A percentile compares a stretch with the other conserved stretches of the same genome.
These are phyloP conservation scores for Mustela lutreola DNA, from an alignment of 2,113 vertebrate species.

Conservation along the genomic window DNA sequence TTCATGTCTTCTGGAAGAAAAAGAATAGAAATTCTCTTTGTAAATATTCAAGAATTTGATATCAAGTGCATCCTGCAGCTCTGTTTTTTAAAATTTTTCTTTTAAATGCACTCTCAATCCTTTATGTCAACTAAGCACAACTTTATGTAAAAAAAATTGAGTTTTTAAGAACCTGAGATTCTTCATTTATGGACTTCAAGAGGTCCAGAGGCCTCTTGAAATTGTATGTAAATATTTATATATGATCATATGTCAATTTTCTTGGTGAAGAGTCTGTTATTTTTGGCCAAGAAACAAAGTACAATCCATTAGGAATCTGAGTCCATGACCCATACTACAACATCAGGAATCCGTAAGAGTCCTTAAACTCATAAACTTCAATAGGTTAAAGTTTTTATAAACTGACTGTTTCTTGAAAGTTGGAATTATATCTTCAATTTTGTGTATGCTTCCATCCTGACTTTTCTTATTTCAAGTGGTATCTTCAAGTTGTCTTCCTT, in stretches of 20 bases:
- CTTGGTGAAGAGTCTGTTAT: background rate
- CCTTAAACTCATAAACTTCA: background rate
- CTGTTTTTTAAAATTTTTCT: background rate
- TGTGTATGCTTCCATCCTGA: background rate
- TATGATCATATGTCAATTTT: background rate
- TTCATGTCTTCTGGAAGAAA: slow-evolving; percentile 53
- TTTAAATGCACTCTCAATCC: background rate
- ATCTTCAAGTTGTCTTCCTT: background rate
- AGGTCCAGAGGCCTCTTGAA: background rate
- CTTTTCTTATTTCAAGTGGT: slow-evolving; percentile 23
- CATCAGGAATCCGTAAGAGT: background rate
- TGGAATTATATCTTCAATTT: background rate
- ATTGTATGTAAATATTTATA: background rate
- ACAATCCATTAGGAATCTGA: background rate
- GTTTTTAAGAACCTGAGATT: background rate
- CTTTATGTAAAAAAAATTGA: background rate
- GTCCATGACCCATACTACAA: background rate
- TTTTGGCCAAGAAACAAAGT: slow-evolving; percentile 16
- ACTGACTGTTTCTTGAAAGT: background rate
- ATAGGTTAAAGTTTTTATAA: background rate
- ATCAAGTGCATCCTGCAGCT: slow-evolving; percentile 28
- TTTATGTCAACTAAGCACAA: background rate
- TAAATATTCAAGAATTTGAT: slow-evolving; percentile 39
- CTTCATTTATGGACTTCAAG: background rate
- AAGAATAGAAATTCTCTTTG: slow-evolving; percentile 53